Evolutionary conservation across 2,113 vertebrate species (phyloP).

Genomic region (Rhinogobius similis): DNA sequence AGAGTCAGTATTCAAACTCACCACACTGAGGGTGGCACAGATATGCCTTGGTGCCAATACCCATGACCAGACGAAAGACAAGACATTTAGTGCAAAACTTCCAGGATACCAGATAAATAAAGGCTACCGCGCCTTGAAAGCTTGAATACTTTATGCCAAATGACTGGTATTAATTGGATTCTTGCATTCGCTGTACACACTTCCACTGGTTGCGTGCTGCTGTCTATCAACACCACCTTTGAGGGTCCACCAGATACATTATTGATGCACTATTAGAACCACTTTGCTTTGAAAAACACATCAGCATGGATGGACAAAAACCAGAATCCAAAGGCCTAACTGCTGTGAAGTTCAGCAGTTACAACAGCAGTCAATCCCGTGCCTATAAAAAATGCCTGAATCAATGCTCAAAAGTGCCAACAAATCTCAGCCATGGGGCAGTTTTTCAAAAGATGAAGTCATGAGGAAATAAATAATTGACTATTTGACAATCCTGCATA

Average conservation of each 20-base stretch:
- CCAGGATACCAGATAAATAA: background rate
- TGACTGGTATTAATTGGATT: constrained; percentile 28
- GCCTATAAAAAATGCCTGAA: constrained; percentile 53
- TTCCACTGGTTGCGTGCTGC: constrained; percentile 12
- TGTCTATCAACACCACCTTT: constrained; percentile 46
- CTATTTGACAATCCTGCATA: constrained; percentile 69
- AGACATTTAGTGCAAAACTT: too few species aligned
- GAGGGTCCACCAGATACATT: constrained; percentile 45
- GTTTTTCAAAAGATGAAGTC: constrained; percentile 54
- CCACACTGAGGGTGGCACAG: too few species aligned
- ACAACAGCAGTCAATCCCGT: constrained; percentile 52
- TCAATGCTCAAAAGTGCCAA: constrained; percentile 52
- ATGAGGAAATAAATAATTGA: constrained; percentile 51
- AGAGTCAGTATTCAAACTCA: too few species aligned
- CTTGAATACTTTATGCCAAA: constrained; percentile 3
- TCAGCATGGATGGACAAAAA: constrained; percentile 51
- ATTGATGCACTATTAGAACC: constrained; percentile 55
- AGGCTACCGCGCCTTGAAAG: background rate
- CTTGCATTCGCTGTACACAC: constrained; percentile 20
- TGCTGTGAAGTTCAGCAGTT: constrained; percentile 52
- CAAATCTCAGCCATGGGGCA: constrained; percentile 46
- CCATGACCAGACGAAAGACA: too few species aligned
- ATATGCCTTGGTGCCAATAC: too few species aligned
- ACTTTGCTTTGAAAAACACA: constrained; percentile 50
- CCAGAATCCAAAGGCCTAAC: constrained; percentile 32